Percentiles rank a stretch among this genome's conserved stretches.
These are phyloP conservation scores for Chrysemys picta DNA, from an alignment of 2,113 vertebrate genomes.

Conservation along the genomic window DNA sequence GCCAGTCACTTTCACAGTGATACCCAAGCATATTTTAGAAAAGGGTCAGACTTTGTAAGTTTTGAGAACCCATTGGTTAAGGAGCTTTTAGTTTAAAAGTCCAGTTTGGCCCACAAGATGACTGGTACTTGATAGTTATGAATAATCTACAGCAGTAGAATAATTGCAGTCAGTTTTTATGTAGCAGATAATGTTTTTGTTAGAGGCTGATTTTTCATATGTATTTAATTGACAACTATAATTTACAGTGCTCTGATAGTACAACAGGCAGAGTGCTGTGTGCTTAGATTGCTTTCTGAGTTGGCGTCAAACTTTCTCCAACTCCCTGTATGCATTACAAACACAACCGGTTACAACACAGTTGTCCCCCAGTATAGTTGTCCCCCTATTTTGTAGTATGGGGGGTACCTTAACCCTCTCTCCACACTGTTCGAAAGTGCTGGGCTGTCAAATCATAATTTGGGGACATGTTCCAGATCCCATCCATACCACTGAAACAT, in stretches of 20 bases:
- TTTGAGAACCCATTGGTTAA: fast-evolving
- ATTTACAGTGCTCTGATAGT: background rate
- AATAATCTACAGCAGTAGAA: fast-evolving
- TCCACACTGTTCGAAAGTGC: background rate
- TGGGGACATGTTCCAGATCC: fast-evolving
- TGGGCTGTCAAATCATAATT: fast-evolving
- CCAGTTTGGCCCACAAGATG: background rate
- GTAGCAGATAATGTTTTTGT: background rate
- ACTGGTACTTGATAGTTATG: fast-evolving
- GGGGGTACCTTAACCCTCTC: background rate
- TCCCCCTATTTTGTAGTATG: background rate
- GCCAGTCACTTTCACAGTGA: slow-evolving; percentile 14
- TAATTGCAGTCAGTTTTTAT: background rate
- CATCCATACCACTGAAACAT: fast-evolving
- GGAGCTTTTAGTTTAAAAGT: background rate
- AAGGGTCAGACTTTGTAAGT: background rate
- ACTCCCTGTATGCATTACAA: background rate
- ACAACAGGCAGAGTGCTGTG: background rate
- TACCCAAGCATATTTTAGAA: background rate
- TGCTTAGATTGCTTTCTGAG: background rate
- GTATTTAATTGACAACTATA: background rate
- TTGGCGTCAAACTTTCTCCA: background rate
- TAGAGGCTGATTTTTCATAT: fast-evolving
- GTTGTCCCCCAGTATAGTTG: background rate
- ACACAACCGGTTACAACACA: background rate